Conservation (phyloP, 2,113 vertebrate species). For the Geococcyx californianus region DNA sequence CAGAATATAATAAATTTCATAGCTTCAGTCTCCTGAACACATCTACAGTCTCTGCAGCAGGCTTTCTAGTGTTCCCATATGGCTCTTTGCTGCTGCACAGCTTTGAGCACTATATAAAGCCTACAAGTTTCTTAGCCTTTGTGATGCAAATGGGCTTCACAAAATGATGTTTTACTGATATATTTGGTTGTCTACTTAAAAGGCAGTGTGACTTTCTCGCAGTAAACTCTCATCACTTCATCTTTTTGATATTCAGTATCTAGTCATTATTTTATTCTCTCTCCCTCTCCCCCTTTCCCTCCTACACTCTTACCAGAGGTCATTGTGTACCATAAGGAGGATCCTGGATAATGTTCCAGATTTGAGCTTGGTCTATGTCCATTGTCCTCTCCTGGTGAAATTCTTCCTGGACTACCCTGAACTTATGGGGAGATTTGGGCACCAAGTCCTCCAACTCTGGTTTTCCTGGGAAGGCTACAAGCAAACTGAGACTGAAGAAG, state of each 20-base stretch:
- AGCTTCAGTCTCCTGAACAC: not conserved
- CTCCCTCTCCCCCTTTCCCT: not conserved
- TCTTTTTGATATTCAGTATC: not conserved
- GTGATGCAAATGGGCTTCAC: conserved; percentile 48
- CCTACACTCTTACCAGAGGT: conserved; percentile 63
- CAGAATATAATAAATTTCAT: conserved; percentile 1
- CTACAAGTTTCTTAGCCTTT: conserved; percentile 28
- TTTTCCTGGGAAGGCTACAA: conserved; percentile 75
- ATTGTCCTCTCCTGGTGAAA: conserved; percentile 83
- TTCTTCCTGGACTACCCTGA: conserved; percentile 85
- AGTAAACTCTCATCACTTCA: not conserved
- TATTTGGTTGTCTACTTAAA: conserved; percentile 35
- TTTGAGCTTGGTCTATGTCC: conserved; percentile 80
- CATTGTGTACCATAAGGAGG: conserved; percentile 79
- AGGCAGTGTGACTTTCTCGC: conserved; percentile 1
- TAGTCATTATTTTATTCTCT: conserved; percentile 18
- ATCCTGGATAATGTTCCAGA: conserved; percentile 74
- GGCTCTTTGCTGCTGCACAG: conserved; percentile 29
- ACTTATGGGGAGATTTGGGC: conserved; percentile 84
- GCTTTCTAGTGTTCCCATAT: conserved; percentile 35
- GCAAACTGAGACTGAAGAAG: conserved; percentile 10
- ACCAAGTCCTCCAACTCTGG: conserved; percentile 82
- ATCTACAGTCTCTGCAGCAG: conserved; percentile 29
- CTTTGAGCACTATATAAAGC: conserved; percentile 34
- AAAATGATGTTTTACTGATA: conserved; percentile 9